Percentiles rank a stretch among this genome's conserved stretches.
Conservation (phyloP, 1,140 invertebrate species). For the Euura lappo region DNA sequence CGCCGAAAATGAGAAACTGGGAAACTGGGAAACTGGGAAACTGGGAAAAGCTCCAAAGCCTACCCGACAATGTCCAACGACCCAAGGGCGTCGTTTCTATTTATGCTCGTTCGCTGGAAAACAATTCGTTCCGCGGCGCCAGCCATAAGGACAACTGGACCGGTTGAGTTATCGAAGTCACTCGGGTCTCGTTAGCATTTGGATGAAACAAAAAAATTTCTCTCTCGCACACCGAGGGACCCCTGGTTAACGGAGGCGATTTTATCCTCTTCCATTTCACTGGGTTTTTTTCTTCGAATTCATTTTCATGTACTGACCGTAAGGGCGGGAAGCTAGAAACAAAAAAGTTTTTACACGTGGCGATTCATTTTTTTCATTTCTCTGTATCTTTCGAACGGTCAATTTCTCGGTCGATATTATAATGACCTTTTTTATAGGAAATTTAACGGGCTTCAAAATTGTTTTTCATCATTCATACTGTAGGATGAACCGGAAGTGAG, state of each 20-base stretch:
- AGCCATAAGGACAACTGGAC: background rate
- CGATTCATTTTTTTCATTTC: background rate
- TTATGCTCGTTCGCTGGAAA: background rate
- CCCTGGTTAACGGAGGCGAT: background rate
- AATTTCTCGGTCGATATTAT: too few species aligned
- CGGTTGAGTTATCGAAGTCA: background rate
- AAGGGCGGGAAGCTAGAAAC: background rate
- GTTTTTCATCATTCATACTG: too few species aligned
- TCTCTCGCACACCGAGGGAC: background rate
- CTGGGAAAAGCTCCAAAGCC: background rate
- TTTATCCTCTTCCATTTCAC: background rate
- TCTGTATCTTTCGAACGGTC: too few species aligned
- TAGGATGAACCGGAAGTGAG: too few species aligned
- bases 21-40: too few species aligned
- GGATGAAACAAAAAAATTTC: background rate
- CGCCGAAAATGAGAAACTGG: too few species aligned
- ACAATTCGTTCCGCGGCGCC: background rate
- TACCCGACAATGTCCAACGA: background rate
- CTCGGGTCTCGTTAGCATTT: background rate
- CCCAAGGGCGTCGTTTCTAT: background rate
- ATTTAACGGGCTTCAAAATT: too few species aligned
- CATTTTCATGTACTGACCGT: background rate
- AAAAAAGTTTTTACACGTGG: background rate
- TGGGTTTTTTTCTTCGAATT: background rate
- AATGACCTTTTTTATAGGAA: too few species aligned